Percentiles rank a stretch among this genome's conserved stretches.
Evolutionary conservation across 2,797 vertebrate genomes (phyloP).

Genomic region (Neopelma chrysocephalum): DNA sequence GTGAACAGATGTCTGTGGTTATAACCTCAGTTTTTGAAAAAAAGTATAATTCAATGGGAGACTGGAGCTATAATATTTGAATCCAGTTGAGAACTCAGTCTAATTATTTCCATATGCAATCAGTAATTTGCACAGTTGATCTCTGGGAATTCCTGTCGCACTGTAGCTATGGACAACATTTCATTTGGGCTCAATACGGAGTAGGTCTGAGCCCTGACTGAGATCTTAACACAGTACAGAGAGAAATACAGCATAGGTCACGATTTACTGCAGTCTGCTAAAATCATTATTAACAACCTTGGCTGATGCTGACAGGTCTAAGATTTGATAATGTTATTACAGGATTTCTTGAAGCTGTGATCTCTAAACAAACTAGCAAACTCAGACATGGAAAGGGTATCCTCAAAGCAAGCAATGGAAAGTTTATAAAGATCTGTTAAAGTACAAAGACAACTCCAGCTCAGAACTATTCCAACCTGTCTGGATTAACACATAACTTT

Average conservation of each 20-base stretch:
- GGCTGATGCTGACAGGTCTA: background rate
- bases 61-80: background rate
- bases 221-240: background rate
- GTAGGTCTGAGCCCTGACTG: background rate
- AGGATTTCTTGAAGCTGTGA: background rate
- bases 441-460: background rate
- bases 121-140: background rate
- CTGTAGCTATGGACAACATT: background rate
- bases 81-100: background rate
- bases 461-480: background rate
- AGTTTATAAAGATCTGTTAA: background rate
- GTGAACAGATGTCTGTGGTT: background rate
- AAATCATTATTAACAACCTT: background rate
- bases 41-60: background rate
- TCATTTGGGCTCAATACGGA: background rate
- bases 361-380: background rate
- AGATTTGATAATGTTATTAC: background rate
- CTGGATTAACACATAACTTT: background rate
- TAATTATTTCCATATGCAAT: background rate
- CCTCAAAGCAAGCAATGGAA: background rate
- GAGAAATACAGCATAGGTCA: background rate
- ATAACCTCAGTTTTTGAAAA: background rate
- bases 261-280: background rate
- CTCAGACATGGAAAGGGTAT: background rate
- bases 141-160: background rate